phyloP scores from a whole-genome alignment of 2,113 vertebrate genomes.

The Pseudonaja textilis region DNA sequence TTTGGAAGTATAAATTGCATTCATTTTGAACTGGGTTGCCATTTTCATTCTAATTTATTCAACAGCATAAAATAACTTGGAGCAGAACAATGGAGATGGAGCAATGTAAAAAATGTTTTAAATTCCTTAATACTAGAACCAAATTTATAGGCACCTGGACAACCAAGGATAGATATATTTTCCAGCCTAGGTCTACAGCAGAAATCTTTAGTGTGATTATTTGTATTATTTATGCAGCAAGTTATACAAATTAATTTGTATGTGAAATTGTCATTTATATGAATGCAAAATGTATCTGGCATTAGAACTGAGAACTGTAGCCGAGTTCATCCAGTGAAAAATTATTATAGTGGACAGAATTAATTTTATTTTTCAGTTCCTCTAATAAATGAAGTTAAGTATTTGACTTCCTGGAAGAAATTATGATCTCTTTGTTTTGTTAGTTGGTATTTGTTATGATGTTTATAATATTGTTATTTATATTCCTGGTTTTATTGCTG shows the following conservation, averaged over 20 bases:
- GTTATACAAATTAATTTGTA: neutral
- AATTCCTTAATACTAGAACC: neutral
- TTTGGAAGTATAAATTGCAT: constrained; percentile 39
- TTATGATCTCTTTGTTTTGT: fast-evolving
- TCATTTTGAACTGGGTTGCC: neutral
- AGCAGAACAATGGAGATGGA: neutral
- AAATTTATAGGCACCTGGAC: neutral
- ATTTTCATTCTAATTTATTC: neutral
- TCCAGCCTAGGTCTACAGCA: neutral
- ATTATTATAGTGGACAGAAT: constrained; percentile 22
- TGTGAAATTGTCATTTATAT: constrained; percentile 8
- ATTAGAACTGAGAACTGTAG: neutral
- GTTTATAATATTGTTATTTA: neutral
- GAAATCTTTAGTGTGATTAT: neutral
- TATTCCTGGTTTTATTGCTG: neutral
- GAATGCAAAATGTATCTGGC: constrained; percentile 8
- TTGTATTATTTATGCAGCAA: neutral
- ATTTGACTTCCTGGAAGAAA: neutral
- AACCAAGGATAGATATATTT: neutral
- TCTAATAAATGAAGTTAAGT: constrained; percentile 1
- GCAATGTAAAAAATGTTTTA: neutral
- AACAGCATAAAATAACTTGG: neutral
- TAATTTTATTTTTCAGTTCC: constrained; percentile 23
- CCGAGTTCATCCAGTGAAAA: neutral
- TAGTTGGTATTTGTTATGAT: neutral